Evolutionary conservation across 2,888 invertebrate genomes (phyloP).

Genomic region (Orgyia antiqua): DNA sequence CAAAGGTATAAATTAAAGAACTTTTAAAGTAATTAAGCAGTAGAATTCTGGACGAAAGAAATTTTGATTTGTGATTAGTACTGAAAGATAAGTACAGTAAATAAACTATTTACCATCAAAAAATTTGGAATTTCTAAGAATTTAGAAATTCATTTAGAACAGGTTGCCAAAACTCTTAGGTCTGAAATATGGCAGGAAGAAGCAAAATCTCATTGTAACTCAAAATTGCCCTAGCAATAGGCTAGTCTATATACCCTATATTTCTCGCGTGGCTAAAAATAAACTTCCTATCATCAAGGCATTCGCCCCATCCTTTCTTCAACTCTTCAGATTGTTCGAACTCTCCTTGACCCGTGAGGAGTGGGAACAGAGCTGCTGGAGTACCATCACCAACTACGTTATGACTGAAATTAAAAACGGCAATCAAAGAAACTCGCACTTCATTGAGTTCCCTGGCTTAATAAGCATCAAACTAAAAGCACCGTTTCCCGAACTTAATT

Average conservation of each 20-base stretch:
- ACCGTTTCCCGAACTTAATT: background rate
- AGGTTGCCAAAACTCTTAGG: too few species aligned
- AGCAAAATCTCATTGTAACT: too few species aligned
- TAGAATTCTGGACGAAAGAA: too few species aligned
- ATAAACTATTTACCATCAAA: too few species aligned
- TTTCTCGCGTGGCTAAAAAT: slow-evolving; percentile 1
- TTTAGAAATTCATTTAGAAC: too few species aligned
- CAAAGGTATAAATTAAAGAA: too few species aligned
- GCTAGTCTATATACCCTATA: background rate
- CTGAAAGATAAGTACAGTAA: too few species aligned
- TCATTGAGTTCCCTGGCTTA: background rate
- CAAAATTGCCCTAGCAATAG: too few species aligned
- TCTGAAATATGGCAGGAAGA: too few species aligned
- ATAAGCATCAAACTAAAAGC: background rate
- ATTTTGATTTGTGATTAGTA: too few species aligned
- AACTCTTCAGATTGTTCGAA: slow-evolving; percentile 90
- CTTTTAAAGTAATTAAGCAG: too few species aligned
- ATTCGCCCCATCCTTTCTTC: slow-evolving; percentile 23
- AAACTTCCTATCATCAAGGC: background rate
- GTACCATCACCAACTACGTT: slow-evolving; percentile 91
- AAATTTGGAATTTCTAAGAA: too few species aligned
- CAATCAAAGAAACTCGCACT: background rate
- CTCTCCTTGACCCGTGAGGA: slow-evolving; percentile 87
- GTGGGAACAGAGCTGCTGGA: slow-evolving; percentile 88
- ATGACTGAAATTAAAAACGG: slow-evolving; percentile 35